Conservation (phyloP, 1,140 invertebrate genomes). For the Microplitis mediator region DNA sequence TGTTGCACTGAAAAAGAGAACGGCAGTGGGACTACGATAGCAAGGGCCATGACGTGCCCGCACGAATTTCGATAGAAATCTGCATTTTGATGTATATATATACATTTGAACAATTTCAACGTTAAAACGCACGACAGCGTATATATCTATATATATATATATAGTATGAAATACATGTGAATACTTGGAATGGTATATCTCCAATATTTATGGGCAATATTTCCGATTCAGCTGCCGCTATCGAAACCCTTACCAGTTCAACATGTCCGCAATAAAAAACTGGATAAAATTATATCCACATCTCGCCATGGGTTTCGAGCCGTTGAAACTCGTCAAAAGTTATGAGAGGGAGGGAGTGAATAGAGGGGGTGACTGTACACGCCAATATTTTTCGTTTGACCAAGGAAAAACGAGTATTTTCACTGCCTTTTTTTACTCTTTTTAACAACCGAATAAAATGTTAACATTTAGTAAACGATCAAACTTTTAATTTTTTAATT, state of each 20-base stretch:
- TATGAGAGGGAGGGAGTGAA: conserved; percentile 34
- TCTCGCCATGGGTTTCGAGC: conserved; percentile 53
- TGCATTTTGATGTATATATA: neutral
- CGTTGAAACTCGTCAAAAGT: conserved; percentile 57
- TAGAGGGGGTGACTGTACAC: neutral
- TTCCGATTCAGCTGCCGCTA: conserved; percentile 61
- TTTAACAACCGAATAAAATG: neutral
- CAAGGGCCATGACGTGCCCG: neutral
- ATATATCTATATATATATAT: neutral
- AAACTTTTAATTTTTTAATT: too few species aligned
- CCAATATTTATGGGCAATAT: conserved; percentile 63
- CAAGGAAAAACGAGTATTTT: neutral
- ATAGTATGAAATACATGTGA: conserved; percentile 9
- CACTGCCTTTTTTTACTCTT: neutral
- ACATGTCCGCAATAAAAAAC: conserved; percentile 62
- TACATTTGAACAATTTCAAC: neutral
- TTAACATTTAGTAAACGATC: too few species aligned
- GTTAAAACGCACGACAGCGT: neutral
- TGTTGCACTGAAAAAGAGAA: neutral
- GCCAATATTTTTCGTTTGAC: neutral
- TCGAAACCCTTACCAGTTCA: conserved; percentile 61
- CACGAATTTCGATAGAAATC: conserved; percentile 20
- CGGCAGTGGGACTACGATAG: neutral
- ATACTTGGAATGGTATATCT: conserved; percentile 45
- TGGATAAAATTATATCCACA: conserved; percentile 62